Evolutionary conservation across 2,113 vertebrate species (phyloP).

Genomic region (Salvelinus alpinus): DNA sequence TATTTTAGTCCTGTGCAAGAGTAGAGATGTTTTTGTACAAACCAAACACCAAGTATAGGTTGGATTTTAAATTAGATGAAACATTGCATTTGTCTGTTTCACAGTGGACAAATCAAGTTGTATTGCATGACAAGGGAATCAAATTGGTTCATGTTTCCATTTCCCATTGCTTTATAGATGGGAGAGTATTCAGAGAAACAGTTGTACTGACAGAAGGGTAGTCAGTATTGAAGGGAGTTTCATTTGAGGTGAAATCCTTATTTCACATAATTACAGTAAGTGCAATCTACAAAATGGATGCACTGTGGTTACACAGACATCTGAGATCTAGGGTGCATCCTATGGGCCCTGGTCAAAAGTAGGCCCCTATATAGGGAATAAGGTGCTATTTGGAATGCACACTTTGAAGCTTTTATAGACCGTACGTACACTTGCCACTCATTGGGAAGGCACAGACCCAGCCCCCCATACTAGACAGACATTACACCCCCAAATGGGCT

Average conservation of each 20-base stretch:
- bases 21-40: not conserved
- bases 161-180: constrained; percentile 34
- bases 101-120: too few relatives aligned
- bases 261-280: constrained; percentile 24
- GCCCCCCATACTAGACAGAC: constrained; percentile 11
- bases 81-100: too few relatives aligned
- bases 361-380: too few relatives aligned
- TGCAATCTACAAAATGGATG: constrained; percentile 38
- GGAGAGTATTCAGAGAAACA: not conserved
- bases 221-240: not conserved
- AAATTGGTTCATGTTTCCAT: not conserved
- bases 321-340: constrained; percentile 16
- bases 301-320: constrained; percentile 26
- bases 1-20: not conserved
- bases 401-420: constrained; percentile 11
- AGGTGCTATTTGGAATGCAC: too few relatives aligned
- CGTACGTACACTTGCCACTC: constrained; percentile 37
- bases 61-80: constrained; percentile 18
- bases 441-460: constrained; percentile 30
- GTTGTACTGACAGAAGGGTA: not conserved
- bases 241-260: constrained; percentile 6
- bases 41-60: not conserved
- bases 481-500: too few relatives aligned
- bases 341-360: too few relatives aligned
- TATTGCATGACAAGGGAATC: too few relatives aligned